These are phyloP conservation scores for Tachysurus fulvidraco DNA, from an alignment of 2,113 vertebrate species.

Conservation along the genomic window DNA sequence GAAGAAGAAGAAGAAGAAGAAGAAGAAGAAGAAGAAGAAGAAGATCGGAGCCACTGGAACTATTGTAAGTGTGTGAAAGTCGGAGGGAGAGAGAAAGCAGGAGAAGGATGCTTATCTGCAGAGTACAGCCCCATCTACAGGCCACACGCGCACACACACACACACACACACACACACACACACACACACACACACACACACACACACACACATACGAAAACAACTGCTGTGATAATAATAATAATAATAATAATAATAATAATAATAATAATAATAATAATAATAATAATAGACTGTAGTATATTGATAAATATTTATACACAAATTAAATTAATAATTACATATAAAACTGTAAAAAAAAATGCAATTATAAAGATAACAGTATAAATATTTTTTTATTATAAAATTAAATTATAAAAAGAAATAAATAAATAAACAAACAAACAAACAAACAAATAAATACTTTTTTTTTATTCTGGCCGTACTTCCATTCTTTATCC, in stretches of 20 bases:
- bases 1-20: conserved; percentile 43
- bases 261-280: neutral
- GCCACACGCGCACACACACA: conserved; percentile 53
- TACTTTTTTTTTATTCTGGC: too few species aligned
- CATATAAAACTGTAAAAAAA: neutral
- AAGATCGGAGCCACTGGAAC: conserved; percentile 69
- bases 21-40: conserved; percentile 51
- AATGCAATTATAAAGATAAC: neutral
- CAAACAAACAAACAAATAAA: too few species aligned
- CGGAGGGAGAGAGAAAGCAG: conserved; percentile 59
- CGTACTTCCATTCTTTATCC: neutral
- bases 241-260: neutral
- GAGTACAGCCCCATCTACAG: conserved; percentile 96
- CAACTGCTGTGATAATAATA: neutral
- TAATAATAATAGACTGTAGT: neutral
- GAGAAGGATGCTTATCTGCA: conserved; percentile 69
- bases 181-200: conserved; percentile 11
- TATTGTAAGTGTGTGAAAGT: conserved; percentile 72
- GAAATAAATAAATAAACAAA: too few species aligned
- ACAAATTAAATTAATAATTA: neutral
- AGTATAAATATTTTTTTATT: too few species aligned
- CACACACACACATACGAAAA: conserved; percentile 13
- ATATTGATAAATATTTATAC: neutral
- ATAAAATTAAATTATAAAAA: neutral
- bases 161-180: conserved; percentile 22